phyloP scores from a whole-genome alignment of 2,888 invertebrate species.

The Acrocyrtus sp. region DNA sequence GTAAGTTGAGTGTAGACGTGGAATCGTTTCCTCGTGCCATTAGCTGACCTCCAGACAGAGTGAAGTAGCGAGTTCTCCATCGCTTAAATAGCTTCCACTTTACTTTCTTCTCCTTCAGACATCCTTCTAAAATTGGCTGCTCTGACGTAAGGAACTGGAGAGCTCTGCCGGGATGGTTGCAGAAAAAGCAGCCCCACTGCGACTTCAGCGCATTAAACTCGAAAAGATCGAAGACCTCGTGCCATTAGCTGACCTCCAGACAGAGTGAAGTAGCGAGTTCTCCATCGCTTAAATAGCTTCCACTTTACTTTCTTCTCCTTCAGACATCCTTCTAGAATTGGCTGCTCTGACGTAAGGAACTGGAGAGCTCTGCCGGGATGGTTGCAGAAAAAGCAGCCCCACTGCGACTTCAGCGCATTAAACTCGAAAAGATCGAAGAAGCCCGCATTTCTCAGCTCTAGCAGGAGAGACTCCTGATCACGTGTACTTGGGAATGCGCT shows the following conservation, averaged over 20 bases:
- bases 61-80: constrained; percentile 77
- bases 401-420: constrained; percentile 72
- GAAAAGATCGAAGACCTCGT: constrained; percentile 92
- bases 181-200: constrained; percentile 92
- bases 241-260: constrained; percentile 83
- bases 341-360: constrained; percentile 77
- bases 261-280: constrained; percentile 83
- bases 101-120: constrained; percentile 90
- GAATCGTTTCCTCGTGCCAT: constrained; percentile 64
- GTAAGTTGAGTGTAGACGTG: constrained; percentile 79
- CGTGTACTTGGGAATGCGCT: constrained; percentile 92
- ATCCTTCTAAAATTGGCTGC: constrained; percentile 89
- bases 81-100: constrained; percentile 73
- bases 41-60: constrained; percentile 90
- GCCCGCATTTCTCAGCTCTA: constrained; percentile 85
- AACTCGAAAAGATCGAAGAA: constrained; percentile 95
- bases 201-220: constrained; percentile 75
- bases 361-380: constrained; percentile 85
- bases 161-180: constrained; percentile 85
- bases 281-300: constrained; percentile 76
- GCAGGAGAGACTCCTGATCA: constrained; percentile 87
- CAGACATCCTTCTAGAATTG: constrained; percentile 89
- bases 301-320: constrained; percentile 94
- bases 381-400: constrained; percentile 95
- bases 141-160: constrained; percentile 78